Evolutionary conservation across 2,113 vertebrate genomes (phyloP).

Genomic region (Lagopus leucura): DNA sequence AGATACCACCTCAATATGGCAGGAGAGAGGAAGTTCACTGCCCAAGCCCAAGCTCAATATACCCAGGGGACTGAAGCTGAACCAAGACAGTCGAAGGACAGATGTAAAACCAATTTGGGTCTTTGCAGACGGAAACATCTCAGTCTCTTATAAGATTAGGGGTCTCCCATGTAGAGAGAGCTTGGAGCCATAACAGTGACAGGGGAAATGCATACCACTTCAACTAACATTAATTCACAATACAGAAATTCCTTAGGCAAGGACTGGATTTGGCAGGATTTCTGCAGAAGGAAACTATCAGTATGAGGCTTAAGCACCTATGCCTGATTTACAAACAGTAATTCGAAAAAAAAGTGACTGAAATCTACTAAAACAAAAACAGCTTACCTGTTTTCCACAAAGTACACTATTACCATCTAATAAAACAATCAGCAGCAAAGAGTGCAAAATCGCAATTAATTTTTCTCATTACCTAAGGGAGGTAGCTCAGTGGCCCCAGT

Average conservation of each 20-base stretch:
- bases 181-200: background rate
- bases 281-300: background rate
- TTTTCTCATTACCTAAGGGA: background rate
- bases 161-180: background rate
- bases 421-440: background rate
- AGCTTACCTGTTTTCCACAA: background rate
- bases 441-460: background rate
- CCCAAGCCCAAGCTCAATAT: background rate
- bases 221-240: background rate
- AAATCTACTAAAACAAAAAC: background rate
- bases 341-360: background rate
- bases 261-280: background rate
- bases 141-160: background rate
- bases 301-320: background rate
- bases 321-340: background rate
- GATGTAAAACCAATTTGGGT: background rate
- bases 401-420: background rate
- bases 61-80: background rate
- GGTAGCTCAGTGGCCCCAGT: background rate
- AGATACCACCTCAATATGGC: slow-evolving; percentile 35
- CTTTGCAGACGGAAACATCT: background rate
- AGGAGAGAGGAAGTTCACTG: slow-evolving; percentile 24
- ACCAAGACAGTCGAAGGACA: background rate
- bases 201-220: background rate
- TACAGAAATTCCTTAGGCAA: background rate